Conservation (phyloP, 2,797 vertebrate genomes). For the Syncerus caffer region DNA sequence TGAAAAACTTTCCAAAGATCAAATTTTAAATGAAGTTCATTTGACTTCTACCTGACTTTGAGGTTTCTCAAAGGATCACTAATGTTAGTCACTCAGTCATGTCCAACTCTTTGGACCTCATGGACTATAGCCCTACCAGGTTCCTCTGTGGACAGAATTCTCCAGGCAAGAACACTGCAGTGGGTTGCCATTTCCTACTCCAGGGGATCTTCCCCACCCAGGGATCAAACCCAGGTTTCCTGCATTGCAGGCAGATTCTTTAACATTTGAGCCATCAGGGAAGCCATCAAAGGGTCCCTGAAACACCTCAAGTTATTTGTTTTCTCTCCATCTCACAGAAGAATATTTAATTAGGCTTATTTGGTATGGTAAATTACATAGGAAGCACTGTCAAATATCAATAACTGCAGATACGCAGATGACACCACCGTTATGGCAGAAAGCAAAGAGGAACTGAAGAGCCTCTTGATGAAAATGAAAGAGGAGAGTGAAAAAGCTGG, state of each 20-base stretch:
- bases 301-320: neutral
- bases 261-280: neutral
- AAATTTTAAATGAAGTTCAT: neutral
- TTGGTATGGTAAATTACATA: neutral
- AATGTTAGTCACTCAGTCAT: neutral
- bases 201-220: neutral
- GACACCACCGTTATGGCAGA: neutral
- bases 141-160: neutral
- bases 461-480: neutral
- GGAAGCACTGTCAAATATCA: neutral
- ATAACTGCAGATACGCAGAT: neutral
- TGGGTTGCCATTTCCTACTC: neutral
- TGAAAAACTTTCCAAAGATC: too few relatives aligned
- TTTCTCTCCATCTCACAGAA: neutral
- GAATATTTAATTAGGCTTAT: neutral
- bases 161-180: neutral
- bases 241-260: neutral
- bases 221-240: neutral
- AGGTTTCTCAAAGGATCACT: neutral
- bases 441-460: neutral
- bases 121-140: neutral
- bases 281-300: neutral
- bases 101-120: neutral
- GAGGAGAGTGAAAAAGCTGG: neutral
- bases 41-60: neutral